Evolutionary conservation across 2,113 vertebrate species (phyloP).

Genomic region (Isichthys henryi): DNA sequence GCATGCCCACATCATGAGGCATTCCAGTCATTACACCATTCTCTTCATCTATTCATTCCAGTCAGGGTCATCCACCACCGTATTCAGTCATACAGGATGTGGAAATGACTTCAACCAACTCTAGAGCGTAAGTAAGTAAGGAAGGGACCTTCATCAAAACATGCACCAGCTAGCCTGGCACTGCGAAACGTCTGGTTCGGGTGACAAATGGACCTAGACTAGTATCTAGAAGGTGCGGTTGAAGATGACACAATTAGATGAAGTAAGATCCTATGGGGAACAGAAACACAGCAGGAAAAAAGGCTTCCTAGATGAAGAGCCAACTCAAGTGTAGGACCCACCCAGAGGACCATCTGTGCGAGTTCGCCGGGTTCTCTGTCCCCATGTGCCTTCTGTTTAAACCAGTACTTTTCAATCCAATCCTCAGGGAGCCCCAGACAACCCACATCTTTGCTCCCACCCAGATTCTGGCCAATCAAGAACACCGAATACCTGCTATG

Average conservation of each 20-base stretch:
- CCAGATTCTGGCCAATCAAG: background rate
- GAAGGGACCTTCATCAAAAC: background rate
- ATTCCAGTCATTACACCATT: background rate
- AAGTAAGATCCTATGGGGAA: background rate
- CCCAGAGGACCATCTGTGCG: background rate
- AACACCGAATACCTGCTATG: background rate
- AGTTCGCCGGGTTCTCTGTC: background rate
- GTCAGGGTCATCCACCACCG: background rate
- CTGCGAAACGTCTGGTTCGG: background rate
- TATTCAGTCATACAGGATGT: background rate
- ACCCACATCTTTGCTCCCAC: background rate
- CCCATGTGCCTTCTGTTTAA: background rate
- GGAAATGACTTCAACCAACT: background rate
- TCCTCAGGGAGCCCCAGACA: background rate
- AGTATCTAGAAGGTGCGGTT: background rate
- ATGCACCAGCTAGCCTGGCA: background rate
- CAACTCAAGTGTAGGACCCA: background rate
- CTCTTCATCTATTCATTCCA: background rate
- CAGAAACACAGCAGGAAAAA: background rate
- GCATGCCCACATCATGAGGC: background rate
- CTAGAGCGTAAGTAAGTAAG: background rate
- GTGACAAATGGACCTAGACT: background rate
- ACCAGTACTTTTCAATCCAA: background rate
- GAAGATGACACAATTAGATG: background rate
- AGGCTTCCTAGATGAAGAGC: background rate